Evolutionary conservation across 2,888 invertebrate genomes (phyloP), one percentile per base, ranked within the genome.

Genomic region (Andrena praecox): DNA sequence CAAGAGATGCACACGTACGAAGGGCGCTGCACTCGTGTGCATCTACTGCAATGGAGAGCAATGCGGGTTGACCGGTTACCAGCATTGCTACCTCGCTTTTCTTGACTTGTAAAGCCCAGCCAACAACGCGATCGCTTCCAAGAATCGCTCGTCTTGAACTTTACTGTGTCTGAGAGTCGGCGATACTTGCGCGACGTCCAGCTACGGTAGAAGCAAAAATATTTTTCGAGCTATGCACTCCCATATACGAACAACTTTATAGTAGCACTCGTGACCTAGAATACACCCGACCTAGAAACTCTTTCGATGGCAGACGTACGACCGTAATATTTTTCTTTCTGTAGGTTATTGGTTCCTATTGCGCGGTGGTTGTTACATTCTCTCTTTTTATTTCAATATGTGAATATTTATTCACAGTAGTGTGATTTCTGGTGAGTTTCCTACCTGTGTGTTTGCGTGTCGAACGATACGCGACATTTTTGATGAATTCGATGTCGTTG

Each of bases 381-480:
- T 6, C 1, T 27, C n/a, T 31, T 60, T 29, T 31, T 29, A 3
- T 16, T 60, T 64, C 16, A 24, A 5, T 29, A 16, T 5, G 10
- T n/a, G 29, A 68, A 35, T 33, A 27, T n/a, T 8, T 35, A 20
- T 31, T 6, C 12, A 27, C 24, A 6, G 24, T 66, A 12, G 63
- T 42, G 3, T 71, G 72, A 42, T 29, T 27, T 59, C 12, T 31
- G 20, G 54, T 29, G 20, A 2, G 12, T 64, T 68, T 70, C 85
- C 70, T 91, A 91, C 91, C 91, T 90, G 90, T 80, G 59, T 84
- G 89, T 68, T 87, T 87, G 63, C 82, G 84, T 54, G 64, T 27
- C n/a, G 80, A 64, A 27, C 77, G 89, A 56, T 59, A 69, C 29
- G 76, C 75, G 29, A 81, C 76, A 69, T 77, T 76, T 63, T 80